phyloP scores from a whole-genome alignment of 2,113 vertebrate genomes.

The Pollimyrus isidori region DNA sequence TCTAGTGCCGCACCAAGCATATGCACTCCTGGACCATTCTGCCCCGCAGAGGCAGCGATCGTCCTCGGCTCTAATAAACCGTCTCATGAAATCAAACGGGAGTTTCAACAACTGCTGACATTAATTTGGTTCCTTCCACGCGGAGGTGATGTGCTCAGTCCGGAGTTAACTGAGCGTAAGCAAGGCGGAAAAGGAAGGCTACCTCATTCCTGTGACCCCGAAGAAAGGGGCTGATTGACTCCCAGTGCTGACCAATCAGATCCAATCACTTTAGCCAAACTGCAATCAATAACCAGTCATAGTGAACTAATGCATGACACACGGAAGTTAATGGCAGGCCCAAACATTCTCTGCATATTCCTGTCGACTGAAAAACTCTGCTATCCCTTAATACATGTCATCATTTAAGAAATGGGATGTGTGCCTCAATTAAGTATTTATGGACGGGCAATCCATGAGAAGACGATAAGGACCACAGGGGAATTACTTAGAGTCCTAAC shows the following conservation, averaged over 20 bases:
- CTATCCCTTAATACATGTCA: neutral
- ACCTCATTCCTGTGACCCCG: neutral
- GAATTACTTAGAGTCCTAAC: neutral
- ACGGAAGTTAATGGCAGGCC: neutral
- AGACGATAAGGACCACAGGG: neutral
- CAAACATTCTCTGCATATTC: neutral
- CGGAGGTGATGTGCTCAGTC: neutral
- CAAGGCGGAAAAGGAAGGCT: neutral
- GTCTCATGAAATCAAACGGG: neutral
- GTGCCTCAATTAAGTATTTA: constrained; percentile 14
- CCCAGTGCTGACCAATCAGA: neutral
- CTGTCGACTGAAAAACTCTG: neutral
- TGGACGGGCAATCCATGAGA: constrained; percentile 3
- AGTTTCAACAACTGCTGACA: neutral
- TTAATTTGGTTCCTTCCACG: neutral
- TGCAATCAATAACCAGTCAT: neutral
- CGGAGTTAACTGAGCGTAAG: neutral
- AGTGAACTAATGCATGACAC: neutral
- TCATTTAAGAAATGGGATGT: neutral
- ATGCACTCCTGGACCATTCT: neutral
- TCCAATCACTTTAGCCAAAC: neutral
- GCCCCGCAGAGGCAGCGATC: neutral
- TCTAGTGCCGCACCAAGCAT: neutral
- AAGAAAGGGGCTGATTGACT: neutral
- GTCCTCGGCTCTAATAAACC: neutral